Evolutionary conservation across 2,113 vertebrate species (phyloP).

Genomic region (Leucoraja erinaceus): DNA sequence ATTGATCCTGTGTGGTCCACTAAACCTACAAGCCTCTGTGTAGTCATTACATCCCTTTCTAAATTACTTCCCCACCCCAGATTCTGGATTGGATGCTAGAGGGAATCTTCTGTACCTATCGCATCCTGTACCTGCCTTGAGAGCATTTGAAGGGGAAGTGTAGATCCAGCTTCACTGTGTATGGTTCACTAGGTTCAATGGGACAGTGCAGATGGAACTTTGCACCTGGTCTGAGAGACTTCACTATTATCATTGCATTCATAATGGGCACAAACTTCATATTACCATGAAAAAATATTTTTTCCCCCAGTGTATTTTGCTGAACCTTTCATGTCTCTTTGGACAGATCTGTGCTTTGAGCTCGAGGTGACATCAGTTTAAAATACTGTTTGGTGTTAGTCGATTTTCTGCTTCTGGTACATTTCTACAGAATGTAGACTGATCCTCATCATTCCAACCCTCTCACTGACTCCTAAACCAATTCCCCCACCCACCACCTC

Average conservation of each 20-base stretch:
- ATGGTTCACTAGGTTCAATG: background rate
- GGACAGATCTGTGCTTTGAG: background rate
- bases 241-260: background rate
- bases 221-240: background rate
- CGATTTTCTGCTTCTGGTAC: background rate
- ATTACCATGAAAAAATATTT: background rate
- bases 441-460: background rate
- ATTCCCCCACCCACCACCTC: background rate
- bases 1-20: background rate
- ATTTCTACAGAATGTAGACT: background rate
- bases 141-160: no score
- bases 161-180: no score
- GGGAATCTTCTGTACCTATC: no score
- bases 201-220: background rate
- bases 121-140: no score
- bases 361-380: background rate
- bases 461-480: background rate
- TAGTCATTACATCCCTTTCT: background rate
- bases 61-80: background rate
- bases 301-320: background rate
- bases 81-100: background rate
- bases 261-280: background rate
- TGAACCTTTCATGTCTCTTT: slow-evolving; percentile 20
- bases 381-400: background rate
- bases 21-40: background rate